A percentile compares a stretch with the other conserved stretches of the same genome.
phyloP scores from a whole-genome alignment of 2,113 vertebrate genomes.

The Cepphus grylle region DNA sequence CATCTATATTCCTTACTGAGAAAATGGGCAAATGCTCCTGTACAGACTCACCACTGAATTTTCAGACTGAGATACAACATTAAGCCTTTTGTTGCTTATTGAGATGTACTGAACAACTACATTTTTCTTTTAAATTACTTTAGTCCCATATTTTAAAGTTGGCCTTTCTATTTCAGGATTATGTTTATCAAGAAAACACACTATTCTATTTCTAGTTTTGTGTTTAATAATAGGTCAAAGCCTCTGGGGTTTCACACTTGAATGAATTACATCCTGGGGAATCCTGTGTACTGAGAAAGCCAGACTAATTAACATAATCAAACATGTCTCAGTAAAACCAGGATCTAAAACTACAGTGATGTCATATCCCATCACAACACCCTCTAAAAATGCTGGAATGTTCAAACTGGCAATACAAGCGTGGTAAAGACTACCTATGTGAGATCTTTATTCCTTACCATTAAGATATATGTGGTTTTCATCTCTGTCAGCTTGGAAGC shows the following conservation, averaged over 20 bases:
- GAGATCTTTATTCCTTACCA: neutral
- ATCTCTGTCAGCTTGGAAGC: neutral
- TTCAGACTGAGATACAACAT: neutral
- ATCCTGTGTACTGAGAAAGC: constrained; percentile 18
- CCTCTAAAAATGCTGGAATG: neutral
- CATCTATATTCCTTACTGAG: neutral
- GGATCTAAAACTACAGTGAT: constrained; percentile 56
- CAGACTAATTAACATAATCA: constrained; percentile 62
- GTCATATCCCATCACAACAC: constrained; percentile 37
- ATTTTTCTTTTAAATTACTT: neutral
- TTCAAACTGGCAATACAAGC: neutral
- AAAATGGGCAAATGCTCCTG: neutral
- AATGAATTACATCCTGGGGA: constrained; percentile 52
- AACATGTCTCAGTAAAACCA: constrained; percentile 42
- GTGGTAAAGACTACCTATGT: neutral
- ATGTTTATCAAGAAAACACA: neutral
- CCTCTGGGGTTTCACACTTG: constrained; percentile 61
- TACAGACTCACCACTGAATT: neutral
- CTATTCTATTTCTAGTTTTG: constrained; percentile 3
- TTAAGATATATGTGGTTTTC: neutral
- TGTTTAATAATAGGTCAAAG: constrained; percentile 63
- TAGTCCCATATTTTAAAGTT: neutral
- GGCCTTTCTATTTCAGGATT: neutral
- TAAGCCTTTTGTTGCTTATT: neutral
- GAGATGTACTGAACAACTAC: neutral